Evolutionary conservation across 2,113 vertebrate species (phyloP).

Genomic region (Elanus axillaris): DNA sequence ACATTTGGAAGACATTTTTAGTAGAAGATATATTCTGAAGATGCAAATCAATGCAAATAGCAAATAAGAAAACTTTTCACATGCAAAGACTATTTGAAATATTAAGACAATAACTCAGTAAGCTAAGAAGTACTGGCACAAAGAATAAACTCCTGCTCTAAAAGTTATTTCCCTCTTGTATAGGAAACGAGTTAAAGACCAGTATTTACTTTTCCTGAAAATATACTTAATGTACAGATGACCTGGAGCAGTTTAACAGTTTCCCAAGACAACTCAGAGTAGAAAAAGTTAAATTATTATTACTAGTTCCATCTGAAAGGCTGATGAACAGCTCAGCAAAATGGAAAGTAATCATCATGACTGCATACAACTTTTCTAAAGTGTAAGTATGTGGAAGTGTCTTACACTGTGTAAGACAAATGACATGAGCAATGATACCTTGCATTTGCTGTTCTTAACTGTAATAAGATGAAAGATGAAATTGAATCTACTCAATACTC

Average conservation of each 20-base stretch:
- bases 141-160: neutral
- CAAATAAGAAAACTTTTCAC: neutral
- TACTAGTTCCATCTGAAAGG: neutral
- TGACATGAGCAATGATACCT: neutral
- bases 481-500: neutral
- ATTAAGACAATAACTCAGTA: neutral
- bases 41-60: neutral
- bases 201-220: neutral
- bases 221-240: neutral
- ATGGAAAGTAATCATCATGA: neutral
- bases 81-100: neutral
- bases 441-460: neutral
- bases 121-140: neutral
- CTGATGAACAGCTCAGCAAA: neutral
- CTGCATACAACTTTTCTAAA: neutral
- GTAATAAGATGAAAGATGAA: neutral
- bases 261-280: neutral
- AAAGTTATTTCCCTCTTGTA: neutral
- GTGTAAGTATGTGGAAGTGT: neutral
- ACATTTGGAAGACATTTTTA: neutral
- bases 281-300: neutral
- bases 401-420: neutral
- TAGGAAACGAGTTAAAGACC: fast-evolving
- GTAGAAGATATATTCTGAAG: neutral
- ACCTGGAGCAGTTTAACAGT: neutral